Conservation (phyloP, 2,113 vertebrate genomes). For the Loxodonta africana region DNA sequence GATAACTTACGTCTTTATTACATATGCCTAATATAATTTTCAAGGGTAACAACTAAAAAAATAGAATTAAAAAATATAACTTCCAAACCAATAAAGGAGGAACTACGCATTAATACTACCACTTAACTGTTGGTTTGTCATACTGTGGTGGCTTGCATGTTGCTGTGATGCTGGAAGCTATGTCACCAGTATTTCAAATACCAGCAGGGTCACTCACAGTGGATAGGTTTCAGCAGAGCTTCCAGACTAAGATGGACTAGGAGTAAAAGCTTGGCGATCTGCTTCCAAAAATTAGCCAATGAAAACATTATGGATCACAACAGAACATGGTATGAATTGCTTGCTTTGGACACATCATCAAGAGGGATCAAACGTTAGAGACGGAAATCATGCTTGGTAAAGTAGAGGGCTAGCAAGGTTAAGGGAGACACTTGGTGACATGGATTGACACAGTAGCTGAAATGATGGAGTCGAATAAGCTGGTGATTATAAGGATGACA, state of each 20-base stretch:
- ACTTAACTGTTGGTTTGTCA: neutral
- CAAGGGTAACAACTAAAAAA: neutral
- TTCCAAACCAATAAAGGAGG: neutral
- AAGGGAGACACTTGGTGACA: neutral
- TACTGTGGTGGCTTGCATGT: neutral
- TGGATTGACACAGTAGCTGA: neutral
- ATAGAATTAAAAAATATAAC: neutral
- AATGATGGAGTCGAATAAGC: neutral
- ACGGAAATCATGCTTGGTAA: neutral
- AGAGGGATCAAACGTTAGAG: neutral
- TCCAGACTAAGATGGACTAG: neutral
- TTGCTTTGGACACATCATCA: neutral
- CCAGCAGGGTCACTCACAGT: neutral
- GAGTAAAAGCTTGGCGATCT: neutral
- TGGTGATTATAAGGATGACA: neutral
- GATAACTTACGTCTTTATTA: neutral
- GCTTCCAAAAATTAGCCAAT: neutral
- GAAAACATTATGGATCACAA: neutral
- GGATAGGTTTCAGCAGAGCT: neutral
- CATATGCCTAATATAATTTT: conserved; percentile 3
- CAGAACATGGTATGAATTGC: neutral
- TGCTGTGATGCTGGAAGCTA: neutral
- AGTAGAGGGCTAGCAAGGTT: neutral
- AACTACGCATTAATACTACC: neutral
- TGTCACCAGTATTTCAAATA: neutral